Conservation (phyloP, 2,888 invertebrate genomes). For the Pyrocoelia pectoralis region DNA sequence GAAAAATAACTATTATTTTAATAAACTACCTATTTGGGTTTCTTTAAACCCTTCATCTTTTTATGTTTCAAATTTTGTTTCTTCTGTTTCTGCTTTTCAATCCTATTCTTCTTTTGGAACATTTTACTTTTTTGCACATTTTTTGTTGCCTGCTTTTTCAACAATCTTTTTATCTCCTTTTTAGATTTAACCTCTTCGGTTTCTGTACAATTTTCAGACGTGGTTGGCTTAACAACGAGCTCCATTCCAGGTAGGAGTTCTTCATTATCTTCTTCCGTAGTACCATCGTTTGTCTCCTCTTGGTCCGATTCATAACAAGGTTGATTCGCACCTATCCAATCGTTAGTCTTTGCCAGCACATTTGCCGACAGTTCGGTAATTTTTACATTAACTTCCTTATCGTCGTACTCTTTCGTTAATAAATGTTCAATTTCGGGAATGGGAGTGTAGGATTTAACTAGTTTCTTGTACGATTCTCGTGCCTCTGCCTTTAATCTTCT, state of each 20-base stretch:
- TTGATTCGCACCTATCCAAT: conserved; percentile 77
- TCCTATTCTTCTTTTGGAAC: conserved; percentile 76
- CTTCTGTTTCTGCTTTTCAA: conserved; percentile 72
- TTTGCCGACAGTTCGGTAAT: conserved; percentile 77
- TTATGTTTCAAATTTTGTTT: conserved; percentile 55
- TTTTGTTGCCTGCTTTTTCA: conserved; percentile 76
- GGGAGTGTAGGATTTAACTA: conserved; percentile 75
- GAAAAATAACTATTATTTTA: too few species aligned
- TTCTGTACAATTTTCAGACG: conserved; percentile 51
- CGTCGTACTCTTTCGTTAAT: conserved; percentile 75
- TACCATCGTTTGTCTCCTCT: conserved; percentile 45
- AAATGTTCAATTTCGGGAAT: conserved; percentile 75
- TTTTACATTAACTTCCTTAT: conserved; percentile 80
- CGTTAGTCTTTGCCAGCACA: conserved; percentile 59
- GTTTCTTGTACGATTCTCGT: conserved; percentile 74
- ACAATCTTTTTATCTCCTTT: conserved; percentile 77
- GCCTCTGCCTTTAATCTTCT: conserved; percentile 80
- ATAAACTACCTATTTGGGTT: neutral
- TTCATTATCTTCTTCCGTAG: conserved; percentile 50
- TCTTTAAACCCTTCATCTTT: conserved; percentile 44
- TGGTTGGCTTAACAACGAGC: conserved; percentile 51
- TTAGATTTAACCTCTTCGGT: conserved; percentile 60
- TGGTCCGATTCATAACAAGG: conserved; percentile 53
- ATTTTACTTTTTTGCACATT: conserved; percentile 80
- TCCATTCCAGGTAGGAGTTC: conserved; percentile 61